Percentiles rank a stretch among this genome's conserved stretches.
Evolutionary conservation across 2,797 vertebrate species (phyloP).

Genomic region (Ambastaia sidthimunki): DNA sequence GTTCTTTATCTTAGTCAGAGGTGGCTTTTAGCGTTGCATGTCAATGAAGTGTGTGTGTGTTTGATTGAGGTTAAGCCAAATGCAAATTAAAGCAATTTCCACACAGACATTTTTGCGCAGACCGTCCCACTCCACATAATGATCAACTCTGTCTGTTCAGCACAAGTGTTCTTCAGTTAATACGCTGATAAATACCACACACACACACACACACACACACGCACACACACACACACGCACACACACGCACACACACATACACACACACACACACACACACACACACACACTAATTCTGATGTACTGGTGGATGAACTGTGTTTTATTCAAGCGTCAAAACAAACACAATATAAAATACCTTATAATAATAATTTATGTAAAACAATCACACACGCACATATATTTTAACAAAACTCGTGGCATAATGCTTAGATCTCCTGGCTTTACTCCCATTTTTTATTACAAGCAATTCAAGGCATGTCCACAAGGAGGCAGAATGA

Average conservation of each 20-base stretch:
- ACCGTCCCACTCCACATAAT: conserved; percentile 47
- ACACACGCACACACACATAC: not conserved
- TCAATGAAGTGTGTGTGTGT: conserved; percentile 37
- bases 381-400: not conserved
- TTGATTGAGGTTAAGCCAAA: conserved; percentile 42
- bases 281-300: not conserved
- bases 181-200: conserved; percentile 40
- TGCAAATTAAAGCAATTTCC: conserved; percentile 52
- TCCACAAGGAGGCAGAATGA: conserved; percentile 55
- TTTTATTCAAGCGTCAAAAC: not conserved
- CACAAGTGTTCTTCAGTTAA: conserved; percentile 48
- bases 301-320: not conserved
- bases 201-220: not conserved
- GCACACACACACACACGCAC: not conserved
- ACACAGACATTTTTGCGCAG: conserved; percentile 17
- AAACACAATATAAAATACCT: not conserved
- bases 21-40: conserved; percentile 34
- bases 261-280: conserved; percentile 16
- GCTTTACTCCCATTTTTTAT: not conserved
- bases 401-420: not conserved
- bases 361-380: not conserved
- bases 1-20: conserved; percentile 23
- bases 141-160: conserved; percentile 34
- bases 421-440: not conserved
- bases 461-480: conserved; percentile 8